A percentile compares a stretch with the other conserved stretches of the same genome.
These are phyloP conservation scores for Lophura nycthemera DNA, from an alignment of 2,113 vertebrate species.

Conservation along the genomic window DNA sequence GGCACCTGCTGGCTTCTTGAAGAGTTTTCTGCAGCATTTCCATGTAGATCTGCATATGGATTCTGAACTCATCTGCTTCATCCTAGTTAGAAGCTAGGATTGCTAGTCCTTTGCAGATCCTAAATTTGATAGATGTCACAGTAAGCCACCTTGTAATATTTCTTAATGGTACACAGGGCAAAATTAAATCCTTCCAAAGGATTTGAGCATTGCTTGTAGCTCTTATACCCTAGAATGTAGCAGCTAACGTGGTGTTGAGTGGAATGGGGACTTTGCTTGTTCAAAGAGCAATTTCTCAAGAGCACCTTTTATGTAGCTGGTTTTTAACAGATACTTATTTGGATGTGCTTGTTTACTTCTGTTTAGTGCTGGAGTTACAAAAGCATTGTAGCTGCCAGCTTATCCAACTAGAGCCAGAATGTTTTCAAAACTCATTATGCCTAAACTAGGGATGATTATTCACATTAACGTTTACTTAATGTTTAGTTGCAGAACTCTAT, in stretches of 20 bases:
- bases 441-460: constrained; percentile 51
- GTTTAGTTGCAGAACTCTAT: not conserved
- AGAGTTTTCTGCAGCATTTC: constrained; percentile 41
- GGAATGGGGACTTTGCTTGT: not conserved
- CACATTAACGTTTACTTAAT: not conserved
- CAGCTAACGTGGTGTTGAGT: not conserved
- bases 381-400: constrained; percentile 10
- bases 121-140: constrained; percentile 59
- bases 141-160: constrained; percentile 23
- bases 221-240: not conserved
- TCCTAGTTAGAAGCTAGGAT: constrained; percentile 40
- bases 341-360: constrained; percentile 1
- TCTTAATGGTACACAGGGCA: constrained; percentile 30
- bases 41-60: not conserved
- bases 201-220: constrained; percentile 13
- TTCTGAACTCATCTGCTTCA: constrained; percentile 25
- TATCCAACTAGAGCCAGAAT: not conserved
- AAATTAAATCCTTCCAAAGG: constrained; percentile 32
- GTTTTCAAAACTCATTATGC: constrained; percentile 31
- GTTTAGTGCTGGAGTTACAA: not conserved
- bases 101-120: constrained; percentile 59
- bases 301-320: not conserved
- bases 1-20: constrained; percentile 34
- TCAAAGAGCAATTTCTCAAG: not conserved
- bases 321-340: not conserved